Percentiles rank a stretch among this genome's conserved stretches.
phyloP scores from a whole-genome alignment of 2,888 invertebrate species.

The Pelosia muscerda region DNA sequence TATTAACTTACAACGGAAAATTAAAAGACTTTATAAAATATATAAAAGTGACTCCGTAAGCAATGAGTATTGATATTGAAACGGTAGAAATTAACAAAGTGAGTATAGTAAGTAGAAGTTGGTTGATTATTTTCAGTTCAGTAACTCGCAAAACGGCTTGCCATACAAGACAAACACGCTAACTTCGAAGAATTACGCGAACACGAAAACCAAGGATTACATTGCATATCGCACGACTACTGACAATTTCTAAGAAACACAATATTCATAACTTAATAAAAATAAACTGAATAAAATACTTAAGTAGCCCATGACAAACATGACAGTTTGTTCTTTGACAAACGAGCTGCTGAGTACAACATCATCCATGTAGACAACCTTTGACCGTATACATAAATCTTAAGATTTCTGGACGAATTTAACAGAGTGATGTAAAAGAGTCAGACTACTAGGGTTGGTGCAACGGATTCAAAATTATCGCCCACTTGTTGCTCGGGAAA shows the following conservation, averaged over 20 bases:
- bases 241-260: constrained; percentile 65
- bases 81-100: constrained; percentile 60
- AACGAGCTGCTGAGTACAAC: constrained; percentile 51
- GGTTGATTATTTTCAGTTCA: constrained; percentile 76
- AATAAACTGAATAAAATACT: constrained; percentile 31
- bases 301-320: constrained; percentile 57
- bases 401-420: constrained; percentile 54
- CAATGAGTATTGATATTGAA: constrained; percentile 57
- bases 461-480: constrained; percentile 83
- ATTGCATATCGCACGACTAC: constrained; percentile 64
- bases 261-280: constrained; percentile 56
- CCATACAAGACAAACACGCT: constrained; percentile 77
- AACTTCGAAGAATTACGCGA: constrained; percentile 77
- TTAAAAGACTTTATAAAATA: constrained; percentile 39
- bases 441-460: constrained; percentile 65
- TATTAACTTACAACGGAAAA: constrained; percentile 41
- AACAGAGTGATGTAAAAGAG: constrained; percentile 62
- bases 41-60: constrained; percentile 42
- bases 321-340: constrained; percentile 56
- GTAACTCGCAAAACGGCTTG: constrained; percentile 76
- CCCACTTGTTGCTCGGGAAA: constrained; percentile 85
- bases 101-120: constrained; percentile 69
- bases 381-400: constrained; percentile 54
- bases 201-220: constrained; percentile 74
- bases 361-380: constrained; percentile 58